A percentile compares a stretch with the other conserved stretches of the same genome.
Evolutionary conservation across 2,888 invertebrate species (phyloP).

Genomic region (Ischnus inquisitorius): DNA sequence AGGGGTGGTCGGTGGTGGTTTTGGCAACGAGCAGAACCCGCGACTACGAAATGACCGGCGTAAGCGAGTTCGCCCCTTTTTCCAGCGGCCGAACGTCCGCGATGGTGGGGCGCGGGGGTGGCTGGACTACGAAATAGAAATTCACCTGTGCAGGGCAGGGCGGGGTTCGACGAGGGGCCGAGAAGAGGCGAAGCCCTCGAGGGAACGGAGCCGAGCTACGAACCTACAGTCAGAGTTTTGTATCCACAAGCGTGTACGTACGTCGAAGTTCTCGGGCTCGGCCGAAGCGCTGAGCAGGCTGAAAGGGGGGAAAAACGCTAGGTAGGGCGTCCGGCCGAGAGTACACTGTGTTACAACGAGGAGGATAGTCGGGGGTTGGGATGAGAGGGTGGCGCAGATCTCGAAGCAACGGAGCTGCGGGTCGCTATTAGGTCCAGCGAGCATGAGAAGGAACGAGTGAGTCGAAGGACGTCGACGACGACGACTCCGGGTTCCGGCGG

Average conservation of each 20-base stretch:
- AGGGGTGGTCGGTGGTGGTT: constrained; percentile 22
- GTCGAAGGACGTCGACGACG: constrained; percentile 36
- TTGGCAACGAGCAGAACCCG: constrained; percentile 59
- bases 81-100: background rate
- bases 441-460: constrained; percentile 30
- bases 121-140: constrained; percentile 47
- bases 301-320: constrained; percentile 45
- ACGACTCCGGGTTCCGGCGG: constrained; percentile 40
- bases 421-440: constrained; percentile 41
- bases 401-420: constrained; percentile 44
- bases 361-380: background rate
- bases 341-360: constrained; percentile 56
- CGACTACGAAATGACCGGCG: constrained; percentile 5
- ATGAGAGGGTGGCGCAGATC: no score
- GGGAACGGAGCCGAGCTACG: constrained; percentile 70
- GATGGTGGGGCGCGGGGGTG: constrained; percentile 11
- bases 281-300: constrained; percentile 50
- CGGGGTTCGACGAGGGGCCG: constrained; percentile 54
- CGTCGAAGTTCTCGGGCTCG: constrained; percentile 54
- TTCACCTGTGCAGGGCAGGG: constrained; percentile 59
- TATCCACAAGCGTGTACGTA: constrained; percentile 52
- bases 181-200: constrained; percentile 73
- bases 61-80: constrained; percentile 37
- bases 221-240: constrained; percentile 51
- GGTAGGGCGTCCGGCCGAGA: constrained; percentile 39